Base-by-base conservation (phyloP, 1,140 invertebrate species). In the Papilio polytes region DNA sequence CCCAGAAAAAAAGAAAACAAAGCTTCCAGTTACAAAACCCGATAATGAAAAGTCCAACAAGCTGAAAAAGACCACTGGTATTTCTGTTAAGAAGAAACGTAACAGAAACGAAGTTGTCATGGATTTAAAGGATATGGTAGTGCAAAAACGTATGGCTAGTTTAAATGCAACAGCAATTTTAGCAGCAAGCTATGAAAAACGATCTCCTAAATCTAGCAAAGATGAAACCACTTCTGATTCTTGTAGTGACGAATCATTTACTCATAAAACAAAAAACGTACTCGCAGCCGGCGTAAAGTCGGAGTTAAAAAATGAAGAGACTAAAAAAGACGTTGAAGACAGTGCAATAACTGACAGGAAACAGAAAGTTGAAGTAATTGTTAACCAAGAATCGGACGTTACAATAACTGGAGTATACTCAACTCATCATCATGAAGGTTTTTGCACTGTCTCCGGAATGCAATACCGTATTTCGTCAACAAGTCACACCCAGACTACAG, bases 111-210 rank as follows among this genome's bases (percentile, higher is more conserved):
- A 97, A 88, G 95, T 98, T 44, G 96, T 97, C 22, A 98, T 98
- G 96, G 98, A 98, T 88, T 94, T 98, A 70, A 98, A 98, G 87
- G 97, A 98, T 85, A 98, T 98, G 96, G 97, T 98, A 1, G 98
- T 98, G 2, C 96, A 97, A 84, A 98, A 98, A 89, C 96, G 98
- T 41, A 98, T 99, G 98, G 98, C 98, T 12, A 98, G 98, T 89
- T 93, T 99, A 26, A 99, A 99, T 94, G 98, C 98, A 12, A 97
- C 98, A 12, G 98, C 98, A 18, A 99, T 99, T 85, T 95, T 99
- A 83, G 98, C 98, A 2, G 98, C 98, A 26, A 98, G 97, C 81
- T 98, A 98, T 89, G 98, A 98, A 89, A 98, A 97, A 91, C 96
- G 96, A 31, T 95, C 96, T 46, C 95, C 95, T 22, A 95, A 96